Base-by-base conservation (phyloP, 1,140 invertebrate species). In the Bradynema listronoti region DNA sequence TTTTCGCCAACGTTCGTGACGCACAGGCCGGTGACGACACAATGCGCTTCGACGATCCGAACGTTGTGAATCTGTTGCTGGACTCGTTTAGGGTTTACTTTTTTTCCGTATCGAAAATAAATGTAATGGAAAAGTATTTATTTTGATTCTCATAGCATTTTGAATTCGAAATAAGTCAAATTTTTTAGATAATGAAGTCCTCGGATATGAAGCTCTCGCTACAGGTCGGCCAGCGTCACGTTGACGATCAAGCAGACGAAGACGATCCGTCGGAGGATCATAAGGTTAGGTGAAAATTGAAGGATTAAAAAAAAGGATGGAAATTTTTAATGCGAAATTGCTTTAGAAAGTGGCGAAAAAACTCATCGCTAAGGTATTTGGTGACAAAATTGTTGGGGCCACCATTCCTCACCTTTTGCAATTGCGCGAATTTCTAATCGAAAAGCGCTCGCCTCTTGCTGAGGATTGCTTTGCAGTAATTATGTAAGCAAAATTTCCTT, bases 241-340 rank as follows among this genome's bases (percentile, higher is more conserved):
- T 14, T 14, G 63, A 63, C 14, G 64, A 53, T 47, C 61, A 61
- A 25, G 65, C 52, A 30, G 42, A 56, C 16, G 66, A 68, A 5
- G 66, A 68, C 11, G 61, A 69, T 24, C 61, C 67, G 3, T 64
- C 70, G 24, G 68, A 69, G 34, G 56, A 59, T 9, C 34, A 57
- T 29, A 52, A 68, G 58, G 63, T 65, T 25, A 9, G 7, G 25
- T 6, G 9, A 56, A 6, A 50, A 30, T 56, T 56, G 34, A 24
- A 4, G 2, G 11, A 14, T 3, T 11, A 14, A 3, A 3, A n/a
- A 14, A 14, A 53, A 51, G 39, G 36, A 52, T 32, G 2, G 11
- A n/a, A 52, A 52, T 11, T 52, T 1, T 14, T 46, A n/a, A 0
- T 41, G 30, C 7, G 46, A 4, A 6, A 22, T 4, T 55, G 24